Base-by-base conservation (phyloP, 2,797 vertebrate genomes). In the Tokudaia tokunoshimensis region DNA sequence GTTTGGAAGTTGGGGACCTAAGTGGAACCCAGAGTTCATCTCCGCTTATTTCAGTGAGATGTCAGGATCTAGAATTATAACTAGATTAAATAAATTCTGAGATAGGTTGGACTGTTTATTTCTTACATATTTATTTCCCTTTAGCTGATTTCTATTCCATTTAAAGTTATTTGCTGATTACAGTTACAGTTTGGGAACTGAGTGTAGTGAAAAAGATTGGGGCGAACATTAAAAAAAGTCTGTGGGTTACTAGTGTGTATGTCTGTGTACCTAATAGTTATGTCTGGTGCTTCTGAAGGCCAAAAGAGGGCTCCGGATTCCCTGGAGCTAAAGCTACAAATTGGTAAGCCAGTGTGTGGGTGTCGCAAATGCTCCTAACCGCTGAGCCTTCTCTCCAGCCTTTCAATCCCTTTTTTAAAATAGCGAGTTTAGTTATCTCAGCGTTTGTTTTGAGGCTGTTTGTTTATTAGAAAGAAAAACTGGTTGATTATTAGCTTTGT, bases 111-210 rank as follows among this genome's bases (percentile, higher is more conserved):
- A 29, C 13, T 94, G 24, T 65, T 89, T 87, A 55, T 89, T 89
- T 95, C 59, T 94, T 83, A 63, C 19, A 31, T 34, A 67, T 44
- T 92, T 61, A 90, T 87, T 94, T 79, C 20, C 12, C 50, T 12
- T 80, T 89, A 65, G 37, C 22, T 37, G 85, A 67, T 80, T 94
- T 92, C 67, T 85, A n/a, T 22, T 22, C 14, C 55, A 10, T 93
- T 93, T 37, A 84, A 95, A 91, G 74, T 89, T 94, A 29, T 70
- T 89, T 89, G 95, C 37, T 88, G 81, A 94, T 85, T 92, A 67
- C 13, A 91, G 4, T 74, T 82, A 29, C 5, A 92, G 37, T 88
- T 87, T 95, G 79, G 55, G 50, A 26, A 87, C 50, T 84, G 50
- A 79, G 19, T 92, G 3, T 57, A 92, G 24, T 79, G 70, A 75